These are phyloP conservation scores for Acanthosepion esculentum DNA, from an alignment of 2,888 invertebrate species.

Conservation along the genomic window DNA sequence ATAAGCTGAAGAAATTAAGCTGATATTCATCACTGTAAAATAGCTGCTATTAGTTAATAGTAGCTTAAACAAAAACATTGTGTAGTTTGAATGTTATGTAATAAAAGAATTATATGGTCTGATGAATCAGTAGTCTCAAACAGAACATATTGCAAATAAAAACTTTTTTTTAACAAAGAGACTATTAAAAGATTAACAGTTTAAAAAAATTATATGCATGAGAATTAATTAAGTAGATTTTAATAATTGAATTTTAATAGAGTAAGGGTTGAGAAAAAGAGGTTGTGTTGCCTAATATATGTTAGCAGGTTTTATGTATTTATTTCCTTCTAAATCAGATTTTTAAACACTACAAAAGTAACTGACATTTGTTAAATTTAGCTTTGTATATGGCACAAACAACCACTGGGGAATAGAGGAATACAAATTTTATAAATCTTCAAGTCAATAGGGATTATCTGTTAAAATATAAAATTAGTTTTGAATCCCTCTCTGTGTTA, in stretches of 20 bases:
- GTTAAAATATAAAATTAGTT: too few relatives aligned
- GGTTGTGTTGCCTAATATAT: not conserved
- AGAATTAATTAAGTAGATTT: not conserved
- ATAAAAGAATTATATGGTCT: not conserved
- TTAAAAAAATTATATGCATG: not conserved
- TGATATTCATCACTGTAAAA: too few relatives aligned
- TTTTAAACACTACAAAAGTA: not conserved
- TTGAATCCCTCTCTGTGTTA: too few relatives aligned
- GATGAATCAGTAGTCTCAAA: not conserved
- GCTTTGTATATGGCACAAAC: too few relatives aligned
- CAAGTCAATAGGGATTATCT: too few relatives aligned
- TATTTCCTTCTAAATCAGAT: not conserved
- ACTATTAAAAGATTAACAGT: not conserved
- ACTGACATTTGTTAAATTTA: too few relatives aligned
- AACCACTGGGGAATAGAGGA: too few relatives aligned
- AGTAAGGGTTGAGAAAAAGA: not conserved
- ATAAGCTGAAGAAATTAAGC: too few relatives aligned
- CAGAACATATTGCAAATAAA: constrained; percentile 6
- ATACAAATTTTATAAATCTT: too few relatives aligned
- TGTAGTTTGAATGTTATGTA: not conserved
- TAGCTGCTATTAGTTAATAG: not conserved
- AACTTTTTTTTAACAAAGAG: not conserved
- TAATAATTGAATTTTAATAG: not conserved
- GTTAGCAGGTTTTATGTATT: not conserved
- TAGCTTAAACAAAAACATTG: not conserved